phyloP scores from a whole-genome alignment of 2,113 vertebrate species.

The Chionomys nivalis region DNA sequence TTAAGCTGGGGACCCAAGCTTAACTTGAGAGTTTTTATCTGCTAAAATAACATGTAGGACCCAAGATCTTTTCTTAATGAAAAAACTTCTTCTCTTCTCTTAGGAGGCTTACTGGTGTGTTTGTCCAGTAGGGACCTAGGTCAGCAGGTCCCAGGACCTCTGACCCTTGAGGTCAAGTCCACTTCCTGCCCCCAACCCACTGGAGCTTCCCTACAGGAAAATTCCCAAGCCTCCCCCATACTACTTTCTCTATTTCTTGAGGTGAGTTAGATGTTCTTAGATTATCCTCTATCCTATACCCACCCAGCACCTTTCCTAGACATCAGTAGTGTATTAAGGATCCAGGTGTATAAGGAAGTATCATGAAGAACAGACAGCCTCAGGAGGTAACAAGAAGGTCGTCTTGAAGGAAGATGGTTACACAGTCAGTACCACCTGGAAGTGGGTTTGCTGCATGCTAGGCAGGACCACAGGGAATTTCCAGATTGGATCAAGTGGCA shows the following conservation, averaged over 20 bases:
- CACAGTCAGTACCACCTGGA: background rate
- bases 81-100: background rate
- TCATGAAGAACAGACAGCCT: background rate
- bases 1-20: background rate
- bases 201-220: background rate
- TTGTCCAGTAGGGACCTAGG: background rate
- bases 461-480: background rate
- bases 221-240: background rate
- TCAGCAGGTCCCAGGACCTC: too few relatives aligned
- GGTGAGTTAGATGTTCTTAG: background rate
- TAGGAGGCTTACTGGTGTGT: background rate
- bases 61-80: background rate
- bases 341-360: background rate
- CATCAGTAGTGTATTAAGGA: too few relatives aligned
- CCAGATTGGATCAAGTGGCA: background rate
- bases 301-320: too few relatives aligned
- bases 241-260: background rate
- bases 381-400: background rate
- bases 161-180: background rate
- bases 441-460: background rate
- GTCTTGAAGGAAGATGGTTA: background rate
- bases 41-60: too few relatives aligned
- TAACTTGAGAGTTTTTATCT: background rate
- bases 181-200: fast-evolving
- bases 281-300: background rate